Evolutionary conservation across 2,888 invertebrate species (phyloP).

Genomic region (Nemotelus nigrinus): DNA sequence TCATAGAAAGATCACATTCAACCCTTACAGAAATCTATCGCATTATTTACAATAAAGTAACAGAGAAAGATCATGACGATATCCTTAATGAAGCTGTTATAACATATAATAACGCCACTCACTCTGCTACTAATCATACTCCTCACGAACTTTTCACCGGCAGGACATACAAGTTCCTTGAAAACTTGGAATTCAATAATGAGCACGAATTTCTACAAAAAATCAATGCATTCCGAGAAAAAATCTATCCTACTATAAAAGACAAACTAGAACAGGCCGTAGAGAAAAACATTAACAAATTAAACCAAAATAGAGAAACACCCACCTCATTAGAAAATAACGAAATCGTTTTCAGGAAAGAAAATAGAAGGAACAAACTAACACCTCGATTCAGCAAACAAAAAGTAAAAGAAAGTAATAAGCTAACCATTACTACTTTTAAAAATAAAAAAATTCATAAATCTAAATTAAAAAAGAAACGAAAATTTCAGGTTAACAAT

Average conservation of each 20-base stretch:
- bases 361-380: slow-evolving; percentile 22
- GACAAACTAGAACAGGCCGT: background rate
- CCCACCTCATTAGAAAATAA: background rate
- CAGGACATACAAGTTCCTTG: slow-evolving; percentile 32
- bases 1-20: too few relatives aligned
- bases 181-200: background rate
- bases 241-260: slow-evolving; percentile 22
- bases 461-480: slow-evolving; percentile 15
- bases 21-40: too few relatives aligned
- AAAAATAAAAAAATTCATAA: slow-evolving; percentile 36
- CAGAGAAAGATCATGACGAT: too few relatives aligned
- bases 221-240: background rate
- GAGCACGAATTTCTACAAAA: slow-evolving; percentile 25
- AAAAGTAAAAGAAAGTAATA: too few relatives aligned
- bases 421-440: slow-evolving; percentile 7
- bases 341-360: slow-evolving; percentile 12
- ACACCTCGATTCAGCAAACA: too few relatives aligned
- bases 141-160: slow-evolving; percentile 14
- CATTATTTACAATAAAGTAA: too few relatives aligned
- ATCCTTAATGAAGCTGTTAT: too few relatives aligned
- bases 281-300: background rate
- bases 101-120: too few relatives aligned
- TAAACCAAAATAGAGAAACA: slow-evolving; percentile 8
- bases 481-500: slow-evolving; percentile 21
- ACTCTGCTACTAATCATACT: slow-evolving; percentile 19